Percentiles rank a stretch among this genome's conserved stretches.
Evolutionary conservation across 2,797 vertebrate species (phyloP).

Genomic region (Myripristis jacobus): DNA sequence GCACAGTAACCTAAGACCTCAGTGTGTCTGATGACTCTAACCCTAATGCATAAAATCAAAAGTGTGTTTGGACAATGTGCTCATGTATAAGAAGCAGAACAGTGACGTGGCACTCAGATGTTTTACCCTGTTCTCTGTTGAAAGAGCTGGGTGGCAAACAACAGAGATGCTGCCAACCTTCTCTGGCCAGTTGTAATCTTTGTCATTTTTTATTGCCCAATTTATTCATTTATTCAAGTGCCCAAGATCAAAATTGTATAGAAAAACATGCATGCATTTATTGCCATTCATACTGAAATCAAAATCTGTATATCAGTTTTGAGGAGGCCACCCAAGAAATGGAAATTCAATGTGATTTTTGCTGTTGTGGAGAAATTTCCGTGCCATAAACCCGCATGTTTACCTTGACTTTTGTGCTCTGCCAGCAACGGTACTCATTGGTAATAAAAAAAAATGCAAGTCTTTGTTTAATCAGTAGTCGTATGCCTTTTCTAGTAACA

Average conservation of each 20-base stretch:
- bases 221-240: too few species aligned
- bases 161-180: background rate
- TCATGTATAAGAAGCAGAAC: background rate
- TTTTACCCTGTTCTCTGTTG: background rate
- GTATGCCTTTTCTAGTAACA: background rate
- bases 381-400: background rate
- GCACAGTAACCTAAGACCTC: background rate
- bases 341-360: too few species aligned
- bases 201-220: too few species aligned
- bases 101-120: constrained; percentile 6
- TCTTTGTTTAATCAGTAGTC: constrained; percentile 1
- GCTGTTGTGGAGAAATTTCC: too few species aligned
- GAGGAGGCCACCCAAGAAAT: too few species aligned
- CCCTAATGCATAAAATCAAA: background rate
- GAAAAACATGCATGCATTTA: too few species aligned
- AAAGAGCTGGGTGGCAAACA: background rate
- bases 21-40: background rate
- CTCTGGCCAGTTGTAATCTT: too few species aligned
- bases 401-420: background rate
- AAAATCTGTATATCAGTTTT: too few species aligned
- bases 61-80: background rate
- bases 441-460: background rate
- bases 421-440: background rate
- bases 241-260: too few species aligned
- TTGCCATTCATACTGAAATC: too few species aligned